Conservation (phyloP, 2,888 invertebrate genomes). For the Acrobeloides nanus region DNA sequence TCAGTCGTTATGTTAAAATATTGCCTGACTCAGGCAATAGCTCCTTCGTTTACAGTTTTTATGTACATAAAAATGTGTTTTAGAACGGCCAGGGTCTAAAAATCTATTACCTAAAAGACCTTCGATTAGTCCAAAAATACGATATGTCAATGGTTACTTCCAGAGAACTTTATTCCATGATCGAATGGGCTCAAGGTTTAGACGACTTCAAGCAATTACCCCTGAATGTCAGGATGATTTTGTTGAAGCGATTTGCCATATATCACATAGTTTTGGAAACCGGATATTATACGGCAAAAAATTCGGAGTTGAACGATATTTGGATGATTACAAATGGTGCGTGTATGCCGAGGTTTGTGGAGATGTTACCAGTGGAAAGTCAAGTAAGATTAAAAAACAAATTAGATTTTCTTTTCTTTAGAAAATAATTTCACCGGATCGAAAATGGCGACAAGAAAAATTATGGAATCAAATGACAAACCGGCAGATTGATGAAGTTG, state of each 20-base stretch:
- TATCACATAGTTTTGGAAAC: conserved; percentile 38
- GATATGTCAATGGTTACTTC: conserved; percentile 36
- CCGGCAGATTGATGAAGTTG: conserved; percentile 48
- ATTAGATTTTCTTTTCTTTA: conserved; percentile 4
- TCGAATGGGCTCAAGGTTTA: conserved; percentile 92
- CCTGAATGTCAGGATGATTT: conserved; percentile 73
- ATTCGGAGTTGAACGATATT: conserved; percentile 33
- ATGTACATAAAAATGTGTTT: too few species aligned
- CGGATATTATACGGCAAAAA: conserved; percentile 41
- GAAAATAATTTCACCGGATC: conserved; percentile 36
- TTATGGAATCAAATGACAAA: conserved; percentile 49
- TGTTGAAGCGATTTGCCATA: conserved; percentile 37
- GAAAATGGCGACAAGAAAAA: conserved; percentile 51
- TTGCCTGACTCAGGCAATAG: too few species aligned
- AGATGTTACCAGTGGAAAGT: conserved; percentile 32
- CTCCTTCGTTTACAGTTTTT: too few species aligned
- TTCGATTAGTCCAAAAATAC: conserved; percentile 34
- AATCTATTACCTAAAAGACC: too few species aligned
- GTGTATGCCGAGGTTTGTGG: conserved; percentile 46
- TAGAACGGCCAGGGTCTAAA: too few species aligned
- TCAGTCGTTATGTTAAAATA: too few species aligned
- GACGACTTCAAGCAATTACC: conserved; percentile 88
- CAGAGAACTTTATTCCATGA: conserved; percentile 73
- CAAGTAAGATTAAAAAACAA: conserved; percentile 16
- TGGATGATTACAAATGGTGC: conserved; percentile 51